Conservation (phyloP, 1,140 invertebrate species). For the Octopus sinensis region DNA sequence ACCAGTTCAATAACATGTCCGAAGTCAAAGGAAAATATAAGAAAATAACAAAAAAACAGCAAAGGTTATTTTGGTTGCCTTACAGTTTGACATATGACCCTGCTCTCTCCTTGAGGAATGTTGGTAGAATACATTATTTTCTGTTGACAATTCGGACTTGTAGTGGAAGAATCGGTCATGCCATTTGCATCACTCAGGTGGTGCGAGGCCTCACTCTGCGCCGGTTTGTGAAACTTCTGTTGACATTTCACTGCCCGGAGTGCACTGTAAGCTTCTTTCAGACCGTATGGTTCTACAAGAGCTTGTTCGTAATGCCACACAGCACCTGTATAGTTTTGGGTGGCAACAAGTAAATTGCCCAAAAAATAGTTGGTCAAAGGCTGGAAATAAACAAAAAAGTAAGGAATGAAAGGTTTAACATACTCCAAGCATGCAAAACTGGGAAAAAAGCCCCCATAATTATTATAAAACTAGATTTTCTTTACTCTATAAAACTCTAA, state of each 20-base stretch:
- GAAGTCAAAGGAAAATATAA: background rate
- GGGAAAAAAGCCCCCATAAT: too few species aligned
- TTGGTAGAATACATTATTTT: conserved; percentile 22
- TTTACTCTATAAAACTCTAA: too few species aligned
- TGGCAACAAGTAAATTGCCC: conserved; percentile 66
- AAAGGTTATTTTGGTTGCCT: conserved; percentile 19
- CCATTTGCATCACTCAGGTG: conserved; percentile 14
- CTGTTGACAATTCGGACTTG: conserved; percentile 36
- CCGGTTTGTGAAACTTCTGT: conserved; percentile 47
- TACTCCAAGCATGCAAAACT: too few species aligned
- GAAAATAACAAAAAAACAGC: background rate
- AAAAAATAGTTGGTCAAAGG: conserved; percentile 71
- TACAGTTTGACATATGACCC: conserved; percentile 52
- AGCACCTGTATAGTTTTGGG: conserved; percentile 68
- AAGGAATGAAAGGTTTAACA: background rate
- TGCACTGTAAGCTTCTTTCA: conserved; percentile 61
- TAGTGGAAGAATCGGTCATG: conserved; percentile 21
- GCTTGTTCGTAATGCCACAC: conserved; percentile 69
- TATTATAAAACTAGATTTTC: too few species aligned
- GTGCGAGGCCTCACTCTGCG: conserved; percentile 47
- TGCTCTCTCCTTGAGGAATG: conserved; percentile 43
- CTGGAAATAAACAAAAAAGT: conserved; percentile 54
- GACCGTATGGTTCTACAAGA: conserved; percentile 63
- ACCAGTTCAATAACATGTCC: background rate
- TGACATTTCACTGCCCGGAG: conserved; percentile 66